Conservation (phyloP, 2,797 vertebrate species). For the Avahi laniger region DNA sequence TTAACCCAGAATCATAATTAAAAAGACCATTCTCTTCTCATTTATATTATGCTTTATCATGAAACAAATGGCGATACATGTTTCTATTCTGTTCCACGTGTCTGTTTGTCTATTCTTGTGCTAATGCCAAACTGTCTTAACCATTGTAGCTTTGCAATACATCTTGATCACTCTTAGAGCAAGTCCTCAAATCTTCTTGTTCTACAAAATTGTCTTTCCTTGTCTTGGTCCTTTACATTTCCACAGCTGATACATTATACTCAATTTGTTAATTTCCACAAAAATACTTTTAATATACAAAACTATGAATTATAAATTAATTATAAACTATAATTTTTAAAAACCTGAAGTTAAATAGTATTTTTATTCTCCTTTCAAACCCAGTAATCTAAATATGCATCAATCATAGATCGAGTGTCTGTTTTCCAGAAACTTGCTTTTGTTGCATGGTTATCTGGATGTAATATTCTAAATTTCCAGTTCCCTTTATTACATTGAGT, state of each 20-base stretch:
- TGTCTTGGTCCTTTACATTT: background rate
- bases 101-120: background rate
- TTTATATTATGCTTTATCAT: background rate
- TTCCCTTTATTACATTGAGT: background rate
- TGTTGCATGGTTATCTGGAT: background rate
- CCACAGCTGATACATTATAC: background rate
- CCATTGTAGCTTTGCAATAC: background rate
- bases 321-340: background rate
- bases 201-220: background rate
- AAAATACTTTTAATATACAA: background rate
- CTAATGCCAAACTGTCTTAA: background rate
- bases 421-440: background rate
- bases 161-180: background rate
- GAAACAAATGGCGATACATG: background rate
- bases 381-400: background rate
- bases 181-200: background rate
- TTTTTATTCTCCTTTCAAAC: background rate
- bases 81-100: background rate
- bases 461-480: background rate
- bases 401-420: background rate
- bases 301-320: background rate
- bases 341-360: background rate
- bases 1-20: background rate
- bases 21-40: background rate
- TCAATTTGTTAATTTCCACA: background rate